These are phyloP conservation scores for Syritta pipiens DNA, from an alignment of 2,888 invertebrate species.

Conservation along the genomic window DNA sequence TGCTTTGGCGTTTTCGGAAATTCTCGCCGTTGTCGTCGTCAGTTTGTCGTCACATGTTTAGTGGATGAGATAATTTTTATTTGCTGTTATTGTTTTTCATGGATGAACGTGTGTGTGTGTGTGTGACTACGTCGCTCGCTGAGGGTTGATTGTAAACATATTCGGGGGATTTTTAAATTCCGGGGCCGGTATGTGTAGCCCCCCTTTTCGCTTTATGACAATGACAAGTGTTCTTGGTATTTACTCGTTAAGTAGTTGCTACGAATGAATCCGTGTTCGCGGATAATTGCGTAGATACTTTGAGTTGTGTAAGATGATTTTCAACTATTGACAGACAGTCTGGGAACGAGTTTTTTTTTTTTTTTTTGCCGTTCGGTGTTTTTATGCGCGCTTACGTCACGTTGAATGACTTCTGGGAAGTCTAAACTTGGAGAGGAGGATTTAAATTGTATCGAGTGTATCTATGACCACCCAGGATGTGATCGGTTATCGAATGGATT, in stretches of 20 bases:
- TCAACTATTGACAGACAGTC: slow-evolving; percentile 27
- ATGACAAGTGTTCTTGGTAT: slow-evolving; percentile 33
- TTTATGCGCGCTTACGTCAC: slow-evolving; percentile 22
- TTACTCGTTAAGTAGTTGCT: slow-evolving; percentile 10
- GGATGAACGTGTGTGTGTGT: slow-evolving; percentile 1
- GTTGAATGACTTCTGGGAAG: neutral
- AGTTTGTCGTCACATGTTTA: slow-evolving; percentile 47
- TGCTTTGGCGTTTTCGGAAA: slow-evolving; percentile 20
- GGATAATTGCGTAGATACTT: slow-evolving; percentile 19
- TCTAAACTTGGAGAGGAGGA: no score
- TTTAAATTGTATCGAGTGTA: no score
- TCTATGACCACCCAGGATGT: neutral
- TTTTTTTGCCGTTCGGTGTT: no score
- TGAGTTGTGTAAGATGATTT: slow-evolving; percentile 19
- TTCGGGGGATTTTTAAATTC: slow-evolving; percentile 9
- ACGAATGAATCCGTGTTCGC: slow-evolving; percentile 15
- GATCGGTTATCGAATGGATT: neutral
- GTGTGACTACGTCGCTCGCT: neutral
- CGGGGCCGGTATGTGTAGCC: no score
- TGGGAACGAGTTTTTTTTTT: neutral
- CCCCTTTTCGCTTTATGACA: no score
- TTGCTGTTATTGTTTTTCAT: slow-evolving; percentile 6
- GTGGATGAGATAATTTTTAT: slow-evolving; percentile 46
- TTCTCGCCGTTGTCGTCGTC: slow-evolving; percentile 22
- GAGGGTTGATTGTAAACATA: no score